These are phyloP conservation scores for Drosophila hawaiiensis DNA, from an alignment of 2,888 invertebrate species.

Conservation along the genomic window DNA sequence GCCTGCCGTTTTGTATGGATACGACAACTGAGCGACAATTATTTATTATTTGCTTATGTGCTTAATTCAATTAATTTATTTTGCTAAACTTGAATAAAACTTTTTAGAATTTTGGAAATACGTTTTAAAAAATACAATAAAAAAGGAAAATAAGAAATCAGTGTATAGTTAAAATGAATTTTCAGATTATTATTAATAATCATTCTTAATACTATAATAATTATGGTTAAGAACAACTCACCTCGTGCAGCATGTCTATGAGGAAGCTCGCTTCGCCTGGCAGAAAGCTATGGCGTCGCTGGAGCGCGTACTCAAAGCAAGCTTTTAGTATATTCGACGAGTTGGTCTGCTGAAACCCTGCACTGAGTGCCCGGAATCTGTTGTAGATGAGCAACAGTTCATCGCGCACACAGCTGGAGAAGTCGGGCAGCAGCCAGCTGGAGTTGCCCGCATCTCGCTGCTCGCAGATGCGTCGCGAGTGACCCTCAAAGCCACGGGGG, in stretches of 20 bases:
- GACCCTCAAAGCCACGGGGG: slow-evolving; percentile 87
- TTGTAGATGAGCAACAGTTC: slow-evolving; percentile 88
- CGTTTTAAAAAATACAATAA: not conserved
- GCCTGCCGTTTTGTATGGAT: not conserved
- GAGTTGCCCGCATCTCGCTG: slow-evolving; percentile 88
- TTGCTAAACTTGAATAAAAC: not conserved
- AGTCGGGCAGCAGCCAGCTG: slow-evolving; percentile 91
- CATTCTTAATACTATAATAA: not conserved
- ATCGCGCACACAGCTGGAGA: slow-evolving; percentile 90
- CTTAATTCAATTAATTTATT: not conserved
- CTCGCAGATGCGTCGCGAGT: slow-evolving; percentile 87
- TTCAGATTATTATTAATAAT: not conserved
- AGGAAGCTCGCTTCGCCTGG: slow-evolving; percentile 85
- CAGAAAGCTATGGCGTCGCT: slow-evolving; percentile 81
- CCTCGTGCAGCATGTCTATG: slow-evolving; percentile 84
- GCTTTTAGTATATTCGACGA: slow-evolving; percentile 84
- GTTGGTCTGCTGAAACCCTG: slow-evolving; percentile 85
- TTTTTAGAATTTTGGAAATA: not conserved
- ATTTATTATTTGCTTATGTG: not conserved
- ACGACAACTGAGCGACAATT: not conserved
- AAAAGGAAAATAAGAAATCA: not conserved
- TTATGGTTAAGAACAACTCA: slow-evolving; percentile 49
- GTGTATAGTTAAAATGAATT: not conserved
- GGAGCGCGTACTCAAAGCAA: slow-evolving; percentile 83
- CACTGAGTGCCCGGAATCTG: slow-evolving; percentile 85